Evolutionary conservation across 2,113 vertebrate genomes (phyloP).

Genomic region (Thryonomys swinderianus): DNA sequence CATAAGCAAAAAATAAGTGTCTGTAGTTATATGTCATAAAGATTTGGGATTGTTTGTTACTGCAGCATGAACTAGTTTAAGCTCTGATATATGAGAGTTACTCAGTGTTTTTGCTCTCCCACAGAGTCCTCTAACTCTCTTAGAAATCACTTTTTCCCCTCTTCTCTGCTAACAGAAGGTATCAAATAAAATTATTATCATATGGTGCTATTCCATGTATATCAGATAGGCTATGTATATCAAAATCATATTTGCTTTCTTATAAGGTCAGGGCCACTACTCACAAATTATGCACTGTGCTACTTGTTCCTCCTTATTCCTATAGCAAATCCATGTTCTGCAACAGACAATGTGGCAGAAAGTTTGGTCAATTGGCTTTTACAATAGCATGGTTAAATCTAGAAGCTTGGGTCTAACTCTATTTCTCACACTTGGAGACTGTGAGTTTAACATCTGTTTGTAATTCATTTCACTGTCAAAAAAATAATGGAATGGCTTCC

Average conservation of each 20-base stretch:
- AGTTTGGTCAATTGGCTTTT: background rate
- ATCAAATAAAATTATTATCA: background rate
- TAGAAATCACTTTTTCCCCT: constrained; percentile 10
- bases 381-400: constrained; percentile 3
- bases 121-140: background rate
- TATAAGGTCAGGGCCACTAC: background rate
- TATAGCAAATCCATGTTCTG: background rate
- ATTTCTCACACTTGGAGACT: background rate
- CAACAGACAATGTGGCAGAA: no score
- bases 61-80: background rate
- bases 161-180: background rate
- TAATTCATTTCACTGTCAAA: background rate
- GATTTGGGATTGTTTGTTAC: constrained; percentile 13
- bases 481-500: background rate
- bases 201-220: background rate
- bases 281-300: constrained; percentile 33
- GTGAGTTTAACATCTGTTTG: constrained; percentile 5
- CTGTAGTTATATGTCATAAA: background rate
- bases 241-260: background rate
- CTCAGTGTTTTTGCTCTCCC: background rate
- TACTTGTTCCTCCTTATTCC: background rate
- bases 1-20: constrained; percentile 16
- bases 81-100: background rate
- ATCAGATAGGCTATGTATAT: background rate
- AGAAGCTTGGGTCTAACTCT: background rate